Conservation (phyloP, 2,113 vertebrate species). For the Indicator indicator region DNA sequence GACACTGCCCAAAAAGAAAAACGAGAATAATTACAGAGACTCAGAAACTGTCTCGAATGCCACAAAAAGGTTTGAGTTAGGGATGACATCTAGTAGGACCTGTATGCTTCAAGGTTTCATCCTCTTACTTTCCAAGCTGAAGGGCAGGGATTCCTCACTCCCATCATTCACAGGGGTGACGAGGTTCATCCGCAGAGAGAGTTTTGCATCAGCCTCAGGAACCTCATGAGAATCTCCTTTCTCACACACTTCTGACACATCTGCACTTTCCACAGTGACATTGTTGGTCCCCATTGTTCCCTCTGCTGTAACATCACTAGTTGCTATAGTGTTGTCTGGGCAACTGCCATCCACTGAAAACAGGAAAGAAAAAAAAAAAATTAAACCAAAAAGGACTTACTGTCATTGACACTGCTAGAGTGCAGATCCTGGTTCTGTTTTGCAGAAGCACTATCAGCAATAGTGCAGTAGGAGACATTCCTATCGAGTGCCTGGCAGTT, state of each 20-base stretch:
- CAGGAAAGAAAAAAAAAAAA: neutral
- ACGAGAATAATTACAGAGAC: neutral
- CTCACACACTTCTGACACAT: slow-evolving; percentile 74
- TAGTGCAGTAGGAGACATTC: neutral
- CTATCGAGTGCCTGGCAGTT: slow-evolving; percentile 46
- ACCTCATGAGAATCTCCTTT: slow-evolving; percentile 47
- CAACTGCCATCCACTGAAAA: slow-evolving; percentile 83
- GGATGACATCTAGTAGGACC: neutral
- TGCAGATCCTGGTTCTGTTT: neutral
- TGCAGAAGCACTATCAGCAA: neutral
- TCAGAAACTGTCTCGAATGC: neutral
- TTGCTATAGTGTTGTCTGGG: slow-evolving; percentile 77
- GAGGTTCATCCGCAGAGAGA: slow-evolving; percentile 91
- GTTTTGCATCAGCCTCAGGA: slow-evolving; percentile 79
- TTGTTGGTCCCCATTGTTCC: slow-evolving; percentile 68
- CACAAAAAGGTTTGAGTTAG: neutral
- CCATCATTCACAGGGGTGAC: slow-evolving; percentile 88
- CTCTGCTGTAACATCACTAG: slow-evolving; percentile 81
- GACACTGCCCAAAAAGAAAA: slow-evolving; percentile 10
- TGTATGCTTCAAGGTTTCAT: neutral
- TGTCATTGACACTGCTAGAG: neutral
- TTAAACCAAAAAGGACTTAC: neutral
- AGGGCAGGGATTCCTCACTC: slow-evolving; percentile 83
- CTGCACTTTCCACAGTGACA: slow-evolving; percentile 81
- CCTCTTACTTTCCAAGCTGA: slow-evolving; percentile 94